Evolutionary conservation across 2,113 vertebrate species (phyloP).

Genomic region (Opisthocomus hoazin): DNA sequence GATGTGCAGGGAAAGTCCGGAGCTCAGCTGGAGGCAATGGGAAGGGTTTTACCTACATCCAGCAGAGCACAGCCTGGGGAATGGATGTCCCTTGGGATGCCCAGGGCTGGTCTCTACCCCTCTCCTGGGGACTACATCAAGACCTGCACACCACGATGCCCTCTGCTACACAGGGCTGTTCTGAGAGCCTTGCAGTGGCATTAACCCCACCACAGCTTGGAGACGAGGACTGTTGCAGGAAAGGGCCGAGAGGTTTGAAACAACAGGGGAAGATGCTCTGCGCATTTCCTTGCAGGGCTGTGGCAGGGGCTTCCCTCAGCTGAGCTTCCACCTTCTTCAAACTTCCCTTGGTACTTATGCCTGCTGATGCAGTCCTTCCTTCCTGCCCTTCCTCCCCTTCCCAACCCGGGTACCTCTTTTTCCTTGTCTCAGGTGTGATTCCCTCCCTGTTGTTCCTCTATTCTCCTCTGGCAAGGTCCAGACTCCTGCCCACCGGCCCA

Average conservation of each 20-base stretch:
- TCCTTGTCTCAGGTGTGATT: background rate
- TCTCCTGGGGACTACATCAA: background rate
- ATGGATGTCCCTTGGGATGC: background rate
- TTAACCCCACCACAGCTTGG: background rate
- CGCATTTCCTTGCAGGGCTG: background rate
- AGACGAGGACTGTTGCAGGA: background rate
- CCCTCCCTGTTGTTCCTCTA: background rate
- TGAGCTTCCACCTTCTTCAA: background rate
- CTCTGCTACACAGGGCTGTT: background rate
- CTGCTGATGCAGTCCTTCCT: background rate
- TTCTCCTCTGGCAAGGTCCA: background rate
- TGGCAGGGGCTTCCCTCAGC: background rate
- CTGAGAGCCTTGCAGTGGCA: background rate
- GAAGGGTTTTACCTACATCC: background rate
- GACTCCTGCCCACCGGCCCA: background rate
- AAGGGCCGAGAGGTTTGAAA: background rate
- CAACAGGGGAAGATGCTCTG: background rate
- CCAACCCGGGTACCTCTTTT: background rate
- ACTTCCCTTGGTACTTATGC: background rate
- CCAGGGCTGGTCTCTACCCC: background rate
- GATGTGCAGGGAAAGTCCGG: background rate
- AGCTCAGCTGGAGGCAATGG: background rate
- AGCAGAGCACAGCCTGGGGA: background rate
- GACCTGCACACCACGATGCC: background rate
- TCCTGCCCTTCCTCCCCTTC: background rate